Conservation (phyloP, 2,888 invertebrate species). For the Drosophila setosimentum region DNA sequence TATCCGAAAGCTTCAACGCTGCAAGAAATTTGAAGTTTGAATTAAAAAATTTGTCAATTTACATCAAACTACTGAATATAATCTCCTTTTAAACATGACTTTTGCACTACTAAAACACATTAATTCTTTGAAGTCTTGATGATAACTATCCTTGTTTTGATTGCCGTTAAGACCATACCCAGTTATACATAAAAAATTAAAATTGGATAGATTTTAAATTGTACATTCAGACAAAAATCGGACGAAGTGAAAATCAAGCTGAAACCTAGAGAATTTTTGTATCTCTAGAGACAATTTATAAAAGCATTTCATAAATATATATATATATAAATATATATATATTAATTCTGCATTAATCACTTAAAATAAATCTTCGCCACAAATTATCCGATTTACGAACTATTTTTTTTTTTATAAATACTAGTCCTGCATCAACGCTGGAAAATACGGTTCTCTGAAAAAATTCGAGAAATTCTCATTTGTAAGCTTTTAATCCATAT, state of each 20-base stretch:
- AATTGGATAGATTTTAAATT: background rate
- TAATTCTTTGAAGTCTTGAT: background rate
- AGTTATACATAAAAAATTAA: background rate
- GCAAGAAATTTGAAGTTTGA: background rate
- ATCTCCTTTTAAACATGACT: background rate
- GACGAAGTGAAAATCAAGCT: background rate
- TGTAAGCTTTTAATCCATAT: background rate
- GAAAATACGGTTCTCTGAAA: too few species aligned
- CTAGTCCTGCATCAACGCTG: background rate
- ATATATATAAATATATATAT: too few species aligned
- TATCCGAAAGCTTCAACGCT: background rate
- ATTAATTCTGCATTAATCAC: background rate
- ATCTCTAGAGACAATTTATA: background rate
- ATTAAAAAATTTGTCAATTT: background rate
- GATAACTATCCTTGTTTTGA: background rate
- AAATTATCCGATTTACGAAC: background rate
- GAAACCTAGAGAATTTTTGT: background rate
- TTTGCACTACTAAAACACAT: background rate
- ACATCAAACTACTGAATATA: background rate
- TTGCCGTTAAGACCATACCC: background rate
- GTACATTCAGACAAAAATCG: background rate
- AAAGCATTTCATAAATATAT: too few species aligned
- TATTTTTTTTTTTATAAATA: background rate
- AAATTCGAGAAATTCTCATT: too few species aligned
- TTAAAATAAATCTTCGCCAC: background rate